These are phyloP conservation scores for Acleris emargana DNA, from an alignment of 2,888 invertebrate genomes.

Conservation along the genomic window DNA sequence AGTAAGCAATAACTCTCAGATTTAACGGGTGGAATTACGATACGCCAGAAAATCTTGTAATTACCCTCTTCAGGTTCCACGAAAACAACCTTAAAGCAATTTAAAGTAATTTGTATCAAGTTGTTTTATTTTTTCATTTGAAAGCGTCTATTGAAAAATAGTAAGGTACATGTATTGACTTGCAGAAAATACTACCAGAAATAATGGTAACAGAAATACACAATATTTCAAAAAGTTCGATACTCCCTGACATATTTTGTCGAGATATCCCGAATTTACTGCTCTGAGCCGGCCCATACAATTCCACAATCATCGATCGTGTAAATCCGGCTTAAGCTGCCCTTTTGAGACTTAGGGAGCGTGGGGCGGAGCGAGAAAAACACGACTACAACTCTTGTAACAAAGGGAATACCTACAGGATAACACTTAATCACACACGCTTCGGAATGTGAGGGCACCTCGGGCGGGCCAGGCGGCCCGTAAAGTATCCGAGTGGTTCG, in stretches of 20 bases:
- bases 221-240: conserved; percentile 33
- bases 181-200: background rate
- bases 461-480: conserved; percentile 33
- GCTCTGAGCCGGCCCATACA: conserved; percentile 46
- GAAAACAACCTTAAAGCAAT: too few species aligned
- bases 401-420: conserved; percentile 64
- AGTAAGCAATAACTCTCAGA: too few species aligned
- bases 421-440: conserved; percentile 58
- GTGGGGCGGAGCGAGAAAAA: conserved; percentile 56
- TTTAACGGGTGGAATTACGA: too few species aligned
- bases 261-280: conserved; percentile 34
- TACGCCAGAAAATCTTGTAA: too few species aligned
- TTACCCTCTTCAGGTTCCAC: too few species aligned
- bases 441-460: conserved; percentile 48
- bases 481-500: conserved; percentile 18
- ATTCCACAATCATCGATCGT: conserved; percentile 65
- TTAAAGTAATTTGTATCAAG: too few species aligned
- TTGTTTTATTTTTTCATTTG: too few species aligned
- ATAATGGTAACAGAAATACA: conserved; percentile 18
- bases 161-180: too few species aligned
- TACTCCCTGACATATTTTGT: conserved; percentile 33
- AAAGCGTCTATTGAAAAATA: too few species aligned
- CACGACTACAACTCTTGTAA: conserved; percentile 59
- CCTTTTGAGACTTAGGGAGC: conserved; percentile 55
- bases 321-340: conserved; percentile 68